Evolutionary conservation across 2,113 vertebrate genomes (phyloP).

Genomic region (Macroglossus sobrinus): DNA sequence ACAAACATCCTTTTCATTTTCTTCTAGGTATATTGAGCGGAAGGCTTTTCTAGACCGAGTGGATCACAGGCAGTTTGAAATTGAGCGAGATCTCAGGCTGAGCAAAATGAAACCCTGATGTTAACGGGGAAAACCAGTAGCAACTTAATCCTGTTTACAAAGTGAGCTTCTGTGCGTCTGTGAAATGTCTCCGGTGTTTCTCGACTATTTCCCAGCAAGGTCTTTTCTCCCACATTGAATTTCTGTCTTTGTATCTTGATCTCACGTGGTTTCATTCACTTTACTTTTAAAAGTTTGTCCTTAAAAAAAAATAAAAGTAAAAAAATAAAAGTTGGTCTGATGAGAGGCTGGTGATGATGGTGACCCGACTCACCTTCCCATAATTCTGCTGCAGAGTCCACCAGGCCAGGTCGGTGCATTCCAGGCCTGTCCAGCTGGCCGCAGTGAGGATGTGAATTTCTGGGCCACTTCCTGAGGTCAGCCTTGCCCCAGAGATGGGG

Average conservation of each 20-base stretch:
- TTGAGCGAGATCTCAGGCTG: conserved; percentile 91
- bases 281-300: conserved; percentile 61
- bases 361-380: background rate
- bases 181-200: background rate
- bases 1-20: conserved; percentile 23
- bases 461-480: background rate
- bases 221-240: conserved; percentile 55
- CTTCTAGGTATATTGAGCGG: conserved; percentile 93
- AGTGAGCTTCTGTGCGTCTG: conserved; percentile 61
- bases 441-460: background rate
- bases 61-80: conserved; percentile 96
- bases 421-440: background rate
- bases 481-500: background rate
- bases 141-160: conserved; percentile 45
- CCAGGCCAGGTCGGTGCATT: background rate
- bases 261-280: conserved; percentile 24
- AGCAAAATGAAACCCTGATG: conserved; percentile 94
- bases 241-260: conserved; percentile 57
- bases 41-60: conserved; percentile 97
- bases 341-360: background rate
- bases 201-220: background rate
- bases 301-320: conserved; percentile 43
- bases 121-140: background rate
- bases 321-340: conserved; percentile 21
- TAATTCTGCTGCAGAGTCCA: background rate